These are phyloP conservation scores for Rhinopomastus cyanomelas DNA, from an alignment of 2,113 vertebrate species.

Conservation along the genomic window DNA sequence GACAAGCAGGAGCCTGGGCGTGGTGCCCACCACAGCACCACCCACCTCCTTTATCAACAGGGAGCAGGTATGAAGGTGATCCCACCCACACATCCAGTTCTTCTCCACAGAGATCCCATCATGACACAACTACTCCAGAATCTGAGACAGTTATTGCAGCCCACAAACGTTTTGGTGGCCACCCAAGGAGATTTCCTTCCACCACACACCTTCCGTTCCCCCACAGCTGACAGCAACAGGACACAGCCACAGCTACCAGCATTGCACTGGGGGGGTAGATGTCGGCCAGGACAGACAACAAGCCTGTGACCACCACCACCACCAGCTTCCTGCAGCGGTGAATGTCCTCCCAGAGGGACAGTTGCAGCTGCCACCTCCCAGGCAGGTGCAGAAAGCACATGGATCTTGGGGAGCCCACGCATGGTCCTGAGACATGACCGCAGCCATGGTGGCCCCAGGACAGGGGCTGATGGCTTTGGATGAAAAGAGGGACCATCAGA, in stretches of 20 bases:
- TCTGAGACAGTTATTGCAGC: neutral
- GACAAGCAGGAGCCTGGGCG: neutral
- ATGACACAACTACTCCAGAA: neutral
- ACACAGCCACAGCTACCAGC: neutral
- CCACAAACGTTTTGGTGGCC: neutral
- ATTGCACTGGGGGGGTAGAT: fast-evolving
- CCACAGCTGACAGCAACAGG: neutral
- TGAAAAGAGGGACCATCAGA: neutral
- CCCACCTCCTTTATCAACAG: no score
- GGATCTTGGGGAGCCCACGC: no score
- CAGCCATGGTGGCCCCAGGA: neutral
- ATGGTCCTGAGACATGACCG: neutral
- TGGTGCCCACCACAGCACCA: no score
- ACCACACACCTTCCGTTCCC: neutral
- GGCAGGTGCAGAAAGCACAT: neutral
- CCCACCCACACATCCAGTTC: neutral
- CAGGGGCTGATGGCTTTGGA: no score
- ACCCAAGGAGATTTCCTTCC: neutral
- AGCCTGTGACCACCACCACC: no score
- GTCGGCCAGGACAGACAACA: neutral
- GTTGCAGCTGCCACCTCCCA: neutral
- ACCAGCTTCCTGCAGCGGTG: neutral
- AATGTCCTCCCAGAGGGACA: neutral
- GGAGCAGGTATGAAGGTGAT: neutral
- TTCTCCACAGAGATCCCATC: neutral